These are phyloP conservation scores for Dicranocentrus wangi DNA, from an alignment of 2,888 invertebrate genomes.

Conservation along the genomic window DNA sequence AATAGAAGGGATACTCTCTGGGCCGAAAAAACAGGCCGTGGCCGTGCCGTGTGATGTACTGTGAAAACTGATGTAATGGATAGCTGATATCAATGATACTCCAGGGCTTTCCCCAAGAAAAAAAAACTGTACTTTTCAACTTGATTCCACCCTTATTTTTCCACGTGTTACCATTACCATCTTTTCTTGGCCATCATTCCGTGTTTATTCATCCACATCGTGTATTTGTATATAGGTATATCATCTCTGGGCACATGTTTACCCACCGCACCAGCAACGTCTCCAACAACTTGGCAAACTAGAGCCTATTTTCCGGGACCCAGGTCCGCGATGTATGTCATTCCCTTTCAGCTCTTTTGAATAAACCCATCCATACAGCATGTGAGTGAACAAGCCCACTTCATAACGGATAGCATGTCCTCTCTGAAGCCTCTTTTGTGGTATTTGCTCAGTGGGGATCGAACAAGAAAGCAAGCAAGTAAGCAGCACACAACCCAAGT, in stretches of 20 bases:
- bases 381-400: no score
- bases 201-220: conserved; percentile 13
- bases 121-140: not conserved
- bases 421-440: no score
- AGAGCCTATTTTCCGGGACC: no score
- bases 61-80: conserved; percentile 29
- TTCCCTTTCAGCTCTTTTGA: no score
- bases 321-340: not conserved
- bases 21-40: no score
- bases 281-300: conserved; percentile 14
- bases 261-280: not conserved
- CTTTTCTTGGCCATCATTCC: conserved; percentile 12
- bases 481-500: no score
- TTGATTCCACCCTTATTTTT: not conserved
- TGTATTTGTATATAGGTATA: not conserved
- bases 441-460: no score
- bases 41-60: not conserved
- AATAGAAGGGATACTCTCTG: conserved; percentile 1
- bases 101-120: conserved; percentile 10
- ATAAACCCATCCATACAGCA: no score
- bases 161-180: not conserved
- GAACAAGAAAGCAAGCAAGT: no score
- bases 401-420: no score
- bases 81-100: conserved; percentile 39
- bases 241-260: conserved; percentile 1